These are phyloP conservation scores for Xiphophorus hellerii DNA, from an alignment of 2,113 vertebrate species.

Conservation along the genomic window DNA sequence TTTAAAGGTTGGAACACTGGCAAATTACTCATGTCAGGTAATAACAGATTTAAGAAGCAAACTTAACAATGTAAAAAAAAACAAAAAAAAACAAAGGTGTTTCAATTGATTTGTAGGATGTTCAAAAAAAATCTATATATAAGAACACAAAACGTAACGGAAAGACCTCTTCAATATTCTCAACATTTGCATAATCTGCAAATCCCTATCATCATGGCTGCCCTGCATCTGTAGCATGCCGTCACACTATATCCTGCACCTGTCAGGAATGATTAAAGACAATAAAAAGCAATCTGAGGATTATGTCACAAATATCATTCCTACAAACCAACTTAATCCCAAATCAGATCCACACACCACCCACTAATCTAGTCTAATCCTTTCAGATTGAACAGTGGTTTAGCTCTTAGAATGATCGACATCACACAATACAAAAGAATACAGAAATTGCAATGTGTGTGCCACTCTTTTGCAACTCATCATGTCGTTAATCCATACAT, in stretches of 20 bases:
- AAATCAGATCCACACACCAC: slow-evolving; percentile 2
- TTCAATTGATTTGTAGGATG: no score
- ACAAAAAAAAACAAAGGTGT: no score
- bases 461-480: neutral
- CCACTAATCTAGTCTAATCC: slow-evolving; percentile 32
- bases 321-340: slow-evolving; percentile 4
- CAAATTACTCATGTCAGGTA: no score
- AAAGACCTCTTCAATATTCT: no score
- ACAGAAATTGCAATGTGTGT: neutral
- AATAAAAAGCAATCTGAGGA: slow-evolving; percentile 9
- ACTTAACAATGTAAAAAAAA: no score
- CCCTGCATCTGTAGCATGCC: neutral
- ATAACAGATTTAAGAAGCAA: no score
- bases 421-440: neutral
- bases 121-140: no score
- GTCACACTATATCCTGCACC: neutral
- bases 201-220: no score
- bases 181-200: no score
- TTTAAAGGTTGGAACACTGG: no score
- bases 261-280: neutral
- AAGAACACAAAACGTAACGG: no score
- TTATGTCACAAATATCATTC: slow-evolving; percentile 9
- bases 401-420: neutral
- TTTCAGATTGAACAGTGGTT: slow-evolving; percentile 2
- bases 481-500: neutral